Base-by-base conservation (phyloP, 1,140 invertebrate species). In the Bacillus rossius region DNA sequence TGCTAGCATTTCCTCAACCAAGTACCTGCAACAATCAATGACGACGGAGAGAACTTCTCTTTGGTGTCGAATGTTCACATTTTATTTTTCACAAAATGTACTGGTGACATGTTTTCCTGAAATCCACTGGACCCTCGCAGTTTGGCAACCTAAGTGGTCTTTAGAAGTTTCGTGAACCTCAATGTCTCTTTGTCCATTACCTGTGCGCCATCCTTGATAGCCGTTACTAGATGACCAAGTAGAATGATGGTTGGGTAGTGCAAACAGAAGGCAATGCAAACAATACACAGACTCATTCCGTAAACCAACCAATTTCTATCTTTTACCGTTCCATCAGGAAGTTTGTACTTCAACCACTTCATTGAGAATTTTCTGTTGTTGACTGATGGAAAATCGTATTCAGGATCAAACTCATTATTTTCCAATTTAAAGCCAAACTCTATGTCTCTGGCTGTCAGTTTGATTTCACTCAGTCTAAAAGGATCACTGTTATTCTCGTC, bases 61-160 rank as follows among this genome's bases (percentile, higher is more conserved):
- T n/a, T n/a, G n/a, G n/a, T n/a, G n/a, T n/a, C n/a, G n/a, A n/a
- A n/a, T n/a, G 29, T 34, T 34, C 29, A 7, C 29, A 34, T 34
- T 34, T 34, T 34, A 4, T 7, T 34, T 34, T 34, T 34, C 29
- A 34, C 29, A 34, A 34, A 34, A 34, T 34, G 29, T 34, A 10
- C 29, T 34, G 29, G 29, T 10, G 10, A 34, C 29, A 34, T 34
- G 29, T 34, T 57, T 57, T 26, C 49, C 26, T 20, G 55, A 16
- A 25, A 57, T 48, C 41, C 55, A 57, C 49, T 57, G 55, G 20
- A 57, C 49, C 26, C 55, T 57, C n/a, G 55, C 41, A 57, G 50
- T 47, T 45, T 57, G 26, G 25, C 42, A 23, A 25, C 13, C 22
- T 20, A 47, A 19, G 45, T 55, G 53, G 20, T 26, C n/a, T 42